A percentile compares a stretch with the other conserved stretches of the same genome.
Conservation (phyloP, 2,797 vertebrate species). For the Eutrigla gurnardus region DNA sequence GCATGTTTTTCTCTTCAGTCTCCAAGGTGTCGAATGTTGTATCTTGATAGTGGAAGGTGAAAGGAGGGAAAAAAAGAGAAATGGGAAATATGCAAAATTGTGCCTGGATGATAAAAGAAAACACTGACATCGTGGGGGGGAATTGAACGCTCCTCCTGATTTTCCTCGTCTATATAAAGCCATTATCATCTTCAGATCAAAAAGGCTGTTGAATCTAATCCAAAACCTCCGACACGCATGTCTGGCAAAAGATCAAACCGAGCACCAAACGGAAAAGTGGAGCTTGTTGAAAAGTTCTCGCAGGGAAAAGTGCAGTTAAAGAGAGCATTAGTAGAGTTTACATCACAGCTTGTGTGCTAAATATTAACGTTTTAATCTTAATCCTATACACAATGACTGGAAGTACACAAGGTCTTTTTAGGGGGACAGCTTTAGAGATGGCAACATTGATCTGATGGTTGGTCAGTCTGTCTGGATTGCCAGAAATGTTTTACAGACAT, state of each 20-base stretch:
- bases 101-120: conserved; percentile 10
- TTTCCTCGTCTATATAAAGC: conserved; percentile 20
- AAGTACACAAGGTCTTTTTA: conserved; percentile 6
- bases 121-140: conserved; percentile 10
- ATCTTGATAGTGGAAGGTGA: background rate
- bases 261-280: conserved; percentile 34
- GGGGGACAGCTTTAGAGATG: background rate
- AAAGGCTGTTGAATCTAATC: conserved; percentile 51
- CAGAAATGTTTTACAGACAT: background rate
- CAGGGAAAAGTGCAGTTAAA: conserved; percentile 21
- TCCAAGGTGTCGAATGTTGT: conserved; percentile 20
- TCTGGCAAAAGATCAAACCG: conserved; percentile 60
- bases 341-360: conserved; percentile 5
- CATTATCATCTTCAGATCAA: conserved; percentile 40
- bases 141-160: conserved; percentile 15
- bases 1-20: conserved; percentile 19
- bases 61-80: background rate
- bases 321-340: conserved; percentile 23
- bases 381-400: background rate
- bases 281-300: conserved; percentile 32
- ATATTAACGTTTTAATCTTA: conserved; percentile 32
- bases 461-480: background rate
- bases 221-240: conserved; percentile 40
- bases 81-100: conserved; percentile 13
- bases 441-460: background rate